Evolutionary conservation across 30 jellyfish, hydroid and myxozoan species (phyloP), one percentile per base, ranked within the genome.

Genomic region (Pseudorhiza aurosa): DNA sequence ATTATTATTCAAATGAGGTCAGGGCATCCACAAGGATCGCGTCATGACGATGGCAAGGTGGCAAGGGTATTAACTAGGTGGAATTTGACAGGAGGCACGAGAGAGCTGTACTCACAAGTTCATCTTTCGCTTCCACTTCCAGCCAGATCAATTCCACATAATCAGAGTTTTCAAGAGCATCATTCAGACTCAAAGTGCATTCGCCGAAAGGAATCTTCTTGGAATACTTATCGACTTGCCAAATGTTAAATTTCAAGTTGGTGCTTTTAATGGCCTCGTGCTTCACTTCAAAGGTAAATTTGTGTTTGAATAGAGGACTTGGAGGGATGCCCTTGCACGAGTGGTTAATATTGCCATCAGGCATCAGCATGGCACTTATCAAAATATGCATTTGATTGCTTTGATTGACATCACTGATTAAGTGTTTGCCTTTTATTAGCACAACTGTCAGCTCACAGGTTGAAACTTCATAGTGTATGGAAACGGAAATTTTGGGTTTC

Each of bases 221-320:
- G 22, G 99, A 85, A 36, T 78, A 82, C 57, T 80, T 75, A 63
- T 93, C 97, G 27, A 85, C 51, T 28, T 51, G 73, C 99, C 99
- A 93, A 14, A 93, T 87, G 49, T 93, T 93, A 37, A 93, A 87
- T 72, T 85, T 86, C 19, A 86, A 30, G 26, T 30, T 62, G 14
- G 88, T 45, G 6, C 18, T 46, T 44, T 46, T 33, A 80, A 87
- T 28, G 0, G 43, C 88, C 1, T 63, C 83, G 7, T 15, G 55
- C 0, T 73, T 57, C 37, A 77, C 21, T 12, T 85, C 83, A 47
- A 80, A 93, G 2, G 45, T 72, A 69, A 78, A 75, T 18, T 75
- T 72, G 58, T 93, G 89, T 42, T 87, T 86, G 82, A 83, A 86
- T 18, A 82, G 83, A 1, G 96, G 99, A 49, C 73, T 73, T 1